Evolutionary conservation across 2,797 vertebrate genomes (phyloP).

Genomic region (Caiman crocodilus): DNA sequence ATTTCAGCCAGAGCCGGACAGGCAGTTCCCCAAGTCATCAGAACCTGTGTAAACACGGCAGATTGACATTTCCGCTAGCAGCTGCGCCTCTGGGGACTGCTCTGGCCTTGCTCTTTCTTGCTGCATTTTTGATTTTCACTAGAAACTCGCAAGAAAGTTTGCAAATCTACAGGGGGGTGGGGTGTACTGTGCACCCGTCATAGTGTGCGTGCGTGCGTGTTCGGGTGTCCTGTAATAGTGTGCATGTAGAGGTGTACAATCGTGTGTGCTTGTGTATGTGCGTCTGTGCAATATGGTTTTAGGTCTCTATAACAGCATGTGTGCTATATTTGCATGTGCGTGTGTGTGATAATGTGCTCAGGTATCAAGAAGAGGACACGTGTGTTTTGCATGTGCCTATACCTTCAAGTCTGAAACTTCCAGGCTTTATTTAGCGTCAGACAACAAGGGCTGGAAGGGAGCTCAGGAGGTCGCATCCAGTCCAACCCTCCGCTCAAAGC

Average conservation of each 20-base stretch:
- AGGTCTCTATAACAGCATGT: slow-evolving; percentile 53
- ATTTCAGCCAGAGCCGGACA: slow-evolving; percentile 75
- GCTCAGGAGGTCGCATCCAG: no score
- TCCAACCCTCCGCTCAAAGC: no score
- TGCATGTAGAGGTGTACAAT: slow-evolving; percentile 13
- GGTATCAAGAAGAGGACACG: no score
- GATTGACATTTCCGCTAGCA: slow-evolving; percentile 76
- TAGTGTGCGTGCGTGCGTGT: background rate
- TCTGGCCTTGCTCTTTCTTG: slow-evolving; percentile 66
- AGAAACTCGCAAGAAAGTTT: slow-evolving; percentile 72
- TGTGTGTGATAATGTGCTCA: background rate
- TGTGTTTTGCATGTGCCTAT: slow-evolving; percentile 40
- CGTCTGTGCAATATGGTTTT: slow-evolving; percentile 46
- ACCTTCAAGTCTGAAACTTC: slow-evolving; percentile 32
- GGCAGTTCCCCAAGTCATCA: slow-evolving; percentile 77
- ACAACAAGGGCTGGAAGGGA: no score
- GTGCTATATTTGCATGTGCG: slow-evolving; percentile 31
- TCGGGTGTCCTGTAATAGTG: background rate
- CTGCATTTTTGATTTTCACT: slow-evolving; percentile 69
- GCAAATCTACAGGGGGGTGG: background rate
- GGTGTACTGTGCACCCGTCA: no score
- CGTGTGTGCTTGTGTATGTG: slow-evolving; percentile 13
- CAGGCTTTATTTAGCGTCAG: slow-evolving; percentile 50
- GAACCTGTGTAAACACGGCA: slow-evolving; percentile 78
- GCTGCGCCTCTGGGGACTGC: slow-evolving; percentile 70